A percentile compares a stretch with the other conserved stretches of the same genome.
These are phyloP conservation scores for Oostethus manadensis DNA, from an alignment of 2,113 vertebrate genomes.

Conservation along the genomic window DNA sequence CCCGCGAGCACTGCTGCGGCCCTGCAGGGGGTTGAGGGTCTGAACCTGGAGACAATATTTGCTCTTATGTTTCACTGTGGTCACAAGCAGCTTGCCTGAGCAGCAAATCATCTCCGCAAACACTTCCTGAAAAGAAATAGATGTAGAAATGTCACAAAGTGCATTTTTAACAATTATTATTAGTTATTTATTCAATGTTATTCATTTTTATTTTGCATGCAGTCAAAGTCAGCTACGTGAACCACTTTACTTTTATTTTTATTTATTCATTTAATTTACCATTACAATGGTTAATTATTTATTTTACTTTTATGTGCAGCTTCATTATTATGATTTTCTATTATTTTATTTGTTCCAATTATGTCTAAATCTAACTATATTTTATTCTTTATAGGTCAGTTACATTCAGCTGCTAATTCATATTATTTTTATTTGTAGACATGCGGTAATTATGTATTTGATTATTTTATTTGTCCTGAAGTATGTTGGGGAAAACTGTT, in stretches of 20 bases:
- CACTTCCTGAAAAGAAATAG: constrained; percentile 32
- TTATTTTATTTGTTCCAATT: too few relatives aligned
- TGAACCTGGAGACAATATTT: constrained; percentile 68
- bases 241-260: too few relatives aligned
- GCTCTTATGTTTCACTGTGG: constrained; percentile 24
- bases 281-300: too few relatives aligned
- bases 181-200: too few relatives aligned
- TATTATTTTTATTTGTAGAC: not conserved
- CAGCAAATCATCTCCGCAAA: constrained; percentile 39
- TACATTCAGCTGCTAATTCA: too few relatives aligned
- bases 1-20: constrained; percentile 48
- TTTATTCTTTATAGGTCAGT: too few relatives aligned
- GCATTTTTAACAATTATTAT: too few relatives aligned
- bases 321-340: not conserved
- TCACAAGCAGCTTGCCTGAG: constrained; percentile 43
- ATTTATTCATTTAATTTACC: too few relatives aligned
- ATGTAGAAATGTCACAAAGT: not conserved
- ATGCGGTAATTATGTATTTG: not conserved
- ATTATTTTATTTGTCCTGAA: not conserved
- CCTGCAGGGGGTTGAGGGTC: constrained; percentile 34
- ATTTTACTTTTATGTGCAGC: not conserved
- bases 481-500: too few relatives aligned
- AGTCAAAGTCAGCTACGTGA: too few relatives aligned
- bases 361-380: too few relatives aligned
- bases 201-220: too few relatives aligned